Evolutionary conservation across 2,888 invertebrate species (phyloP).

Genomic region (Ferrisia virgata): DNA sequence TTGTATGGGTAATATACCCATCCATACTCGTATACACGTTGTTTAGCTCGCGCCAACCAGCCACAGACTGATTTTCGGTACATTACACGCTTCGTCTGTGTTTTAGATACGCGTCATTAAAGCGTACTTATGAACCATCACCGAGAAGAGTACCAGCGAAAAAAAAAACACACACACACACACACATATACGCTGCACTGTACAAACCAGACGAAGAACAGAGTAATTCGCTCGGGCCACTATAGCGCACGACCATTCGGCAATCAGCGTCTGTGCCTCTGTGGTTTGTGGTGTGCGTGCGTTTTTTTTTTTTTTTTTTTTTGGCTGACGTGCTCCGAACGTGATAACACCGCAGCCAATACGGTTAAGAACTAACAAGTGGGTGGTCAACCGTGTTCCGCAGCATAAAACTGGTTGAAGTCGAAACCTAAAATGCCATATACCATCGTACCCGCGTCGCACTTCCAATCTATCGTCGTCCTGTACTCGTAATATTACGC

Average conservation of each 20-base stretch:
- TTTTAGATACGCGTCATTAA: constrained; percentile 42
- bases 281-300: not conserved
- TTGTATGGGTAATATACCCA: no score
- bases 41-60: not conserved
- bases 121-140: constrained; percentile 17
- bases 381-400: not conserved
- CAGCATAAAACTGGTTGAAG: not conserved
- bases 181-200: not conserved
- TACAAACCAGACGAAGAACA: not conserved
- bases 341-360: not conserved
- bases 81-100: constrained; percentile 42
- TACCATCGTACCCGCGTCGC: not conserved
- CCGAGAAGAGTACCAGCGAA: no score
- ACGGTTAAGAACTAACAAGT: not conserved
- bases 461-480: not conserved
- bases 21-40: not conserved
- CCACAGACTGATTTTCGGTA: constrained; percentile 40
- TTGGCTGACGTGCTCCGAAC: not conserved
- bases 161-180: no score
- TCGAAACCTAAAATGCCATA: not conserved
- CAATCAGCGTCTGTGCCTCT: not conserved
- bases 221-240: not conserved
- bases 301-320: not conserved
- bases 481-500: no score
- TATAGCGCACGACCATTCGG: not conserved